Evolutionary conservation across 2,797 vertebrate genomes (phyloP), one percentile per base, ranked within the genome.

Genomic region (Brotula barbata): DNA sequence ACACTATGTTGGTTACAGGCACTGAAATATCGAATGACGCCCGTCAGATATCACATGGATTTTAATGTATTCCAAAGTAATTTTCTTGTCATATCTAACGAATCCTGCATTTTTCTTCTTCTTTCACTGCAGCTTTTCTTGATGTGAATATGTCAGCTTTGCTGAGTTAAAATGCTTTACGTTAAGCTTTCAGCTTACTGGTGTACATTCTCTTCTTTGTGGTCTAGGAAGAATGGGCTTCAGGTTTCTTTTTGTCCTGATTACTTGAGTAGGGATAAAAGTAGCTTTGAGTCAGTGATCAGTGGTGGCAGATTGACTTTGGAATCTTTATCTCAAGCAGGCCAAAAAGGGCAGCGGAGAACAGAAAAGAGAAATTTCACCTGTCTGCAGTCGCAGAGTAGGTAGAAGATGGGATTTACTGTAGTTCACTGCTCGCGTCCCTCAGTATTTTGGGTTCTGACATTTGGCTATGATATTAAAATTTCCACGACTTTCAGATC

Each of bases 241-340:
- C 62, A 53, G 68, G 76, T 79, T 80, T n/a, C n/a, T n/a, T n/a
- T n/a, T n/a, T n/a, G n/a, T n/a, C 44, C 55, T 69, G 71, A 64
- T 85, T 70, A 78, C 69, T 80, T 80, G 56, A 78, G 62, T 75
- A 59, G 59, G 73, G 76, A 87, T 87, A 78, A 87, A 82, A 78
- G 73, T 65, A 62, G 60, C 64, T 87, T 77, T 72, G 57, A 84
- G 77, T 67, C 70, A 45, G 66, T 72, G 79, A 85, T 87, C 75
- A 83, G 59, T 74, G 47, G 73, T 70, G 63, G 49, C 67, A 77
- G 75, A 82, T 73, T 76, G 73, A 84, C 78, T 86, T 69, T 58
- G 44, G 66, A 77, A 61, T 78, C 54, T 78, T 85, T 84, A 85
- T 88, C 84, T 83, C 68, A 31, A 8, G 31, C 5, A 33, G 31